Evolutionary conservation across 2,797 vertebrate species (phyloP).

Genomic region (Sarcophilus harrisii): DNA sequence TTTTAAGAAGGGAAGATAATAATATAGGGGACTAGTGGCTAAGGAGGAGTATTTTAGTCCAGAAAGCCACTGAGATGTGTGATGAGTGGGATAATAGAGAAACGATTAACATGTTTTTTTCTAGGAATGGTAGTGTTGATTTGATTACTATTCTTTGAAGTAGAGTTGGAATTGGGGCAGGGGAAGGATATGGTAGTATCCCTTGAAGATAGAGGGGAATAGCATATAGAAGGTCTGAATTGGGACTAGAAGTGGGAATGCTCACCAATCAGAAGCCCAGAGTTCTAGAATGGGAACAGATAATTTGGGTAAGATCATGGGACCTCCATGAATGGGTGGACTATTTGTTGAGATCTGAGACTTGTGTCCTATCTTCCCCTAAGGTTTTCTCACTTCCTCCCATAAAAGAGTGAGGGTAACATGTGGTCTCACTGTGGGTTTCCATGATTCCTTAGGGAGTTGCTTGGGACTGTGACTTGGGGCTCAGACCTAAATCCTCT

Average conservation of each 20-base stretch:
- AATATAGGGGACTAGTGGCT: background rate
- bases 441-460: background rate
- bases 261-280: background rate
- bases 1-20: background rate
- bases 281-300: background rate
- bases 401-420: background rate
- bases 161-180: background rate
- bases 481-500: background rate
- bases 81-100: background rate
- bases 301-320: background rate
- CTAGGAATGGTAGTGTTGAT: background rate
- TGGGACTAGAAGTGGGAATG: background rate
- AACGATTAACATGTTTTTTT: background rate
- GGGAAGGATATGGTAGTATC: too few species aligned
- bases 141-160: background rate
- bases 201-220: background rate
- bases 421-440: background rate
- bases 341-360: background rate
- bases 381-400: background rate
- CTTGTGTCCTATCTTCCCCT: background rate
- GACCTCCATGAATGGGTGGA: background rate
- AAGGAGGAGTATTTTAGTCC: background rate
- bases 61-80: background rate
- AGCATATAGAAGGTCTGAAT: background rate
- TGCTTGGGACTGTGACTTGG: background rate